Conservation (phyloP, 2,113 vertebrate species). For the Silurus meridionalis region DNA sequence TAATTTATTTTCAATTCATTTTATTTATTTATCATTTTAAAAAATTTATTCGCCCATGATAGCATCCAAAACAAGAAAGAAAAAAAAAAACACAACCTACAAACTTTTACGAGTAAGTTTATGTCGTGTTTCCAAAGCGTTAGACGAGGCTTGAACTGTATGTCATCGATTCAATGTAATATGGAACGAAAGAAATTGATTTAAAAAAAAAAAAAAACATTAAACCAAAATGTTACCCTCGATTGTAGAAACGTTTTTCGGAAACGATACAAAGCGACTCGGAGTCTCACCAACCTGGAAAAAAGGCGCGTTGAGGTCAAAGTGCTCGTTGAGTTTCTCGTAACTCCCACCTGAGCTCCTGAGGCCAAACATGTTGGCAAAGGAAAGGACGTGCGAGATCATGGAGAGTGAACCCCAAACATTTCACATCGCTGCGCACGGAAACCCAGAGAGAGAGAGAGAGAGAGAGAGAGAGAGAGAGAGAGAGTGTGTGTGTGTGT, state of each 20-base stretch:
- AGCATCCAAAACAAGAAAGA: not conserved
- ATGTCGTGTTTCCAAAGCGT: not conserved
- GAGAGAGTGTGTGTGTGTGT: not conserved
- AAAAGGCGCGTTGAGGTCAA: conserved; percentile 69
- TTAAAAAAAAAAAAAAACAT: not conserved
- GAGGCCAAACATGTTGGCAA: conserved; percentile 77
- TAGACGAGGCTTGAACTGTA: not conserved
- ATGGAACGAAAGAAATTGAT: not conserved
- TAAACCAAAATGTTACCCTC: not conserved
- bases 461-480: conserved; percentile 36
- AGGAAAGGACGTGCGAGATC: conserved; percentile 67
- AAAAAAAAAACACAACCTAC: not conserved
- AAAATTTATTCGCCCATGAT: not conserved
- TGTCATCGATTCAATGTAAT: not conserved
- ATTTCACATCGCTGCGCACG: conserved; percentile 32
- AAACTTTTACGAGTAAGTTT: not conserved
- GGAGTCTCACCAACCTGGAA: conserved; percentile 67
- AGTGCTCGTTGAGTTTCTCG: conserved; percentile 73
- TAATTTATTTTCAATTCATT: too few relatives aligned
- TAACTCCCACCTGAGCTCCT: conserved; percentile 72
- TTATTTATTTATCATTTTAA: too few relatives aligned
- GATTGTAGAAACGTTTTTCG: not conserved
- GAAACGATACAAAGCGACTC: not conserved
- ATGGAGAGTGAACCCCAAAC: conserved; percentile 61
- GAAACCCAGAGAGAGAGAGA: not conserved